phyloP scores from a whole-genome alignment of 2,797 vertebrate species.

The Rallus crepitans region DNA sequence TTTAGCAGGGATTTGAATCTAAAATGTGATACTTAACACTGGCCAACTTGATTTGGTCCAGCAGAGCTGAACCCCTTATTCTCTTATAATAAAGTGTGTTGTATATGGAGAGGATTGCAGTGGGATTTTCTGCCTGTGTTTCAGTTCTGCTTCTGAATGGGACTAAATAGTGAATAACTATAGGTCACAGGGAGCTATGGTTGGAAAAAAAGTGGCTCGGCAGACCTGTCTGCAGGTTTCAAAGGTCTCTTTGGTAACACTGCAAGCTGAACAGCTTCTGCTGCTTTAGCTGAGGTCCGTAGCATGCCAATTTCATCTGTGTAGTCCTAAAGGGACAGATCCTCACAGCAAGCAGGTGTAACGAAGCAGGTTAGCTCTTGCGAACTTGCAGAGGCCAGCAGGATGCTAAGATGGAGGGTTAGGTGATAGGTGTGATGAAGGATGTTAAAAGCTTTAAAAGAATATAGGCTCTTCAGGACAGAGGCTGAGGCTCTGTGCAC shows the following conservation, averaged over 20 bases:
- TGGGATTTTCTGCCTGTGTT: slow-evolving; percentile 68
- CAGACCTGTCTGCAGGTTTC: background rate
- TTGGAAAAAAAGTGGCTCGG: background rate
- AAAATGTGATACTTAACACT: slow-evolving; percentile 76
- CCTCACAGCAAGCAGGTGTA: background rate
- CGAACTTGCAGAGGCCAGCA: background rate
- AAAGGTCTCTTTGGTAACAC: background rate
- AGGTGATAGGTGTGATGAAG: background rate
- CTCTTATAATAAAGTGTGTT: slow-evolving; percentile 71
- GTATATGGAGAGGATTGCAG: slow-evolving; percentile 55
- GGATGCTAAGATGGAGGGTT: background rate
- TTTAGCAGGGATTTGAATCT: slow-evolving; percentile 82
- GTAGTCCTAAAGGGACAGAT: background rate
- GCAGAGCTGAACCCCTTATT: slow-evolving; percentile 78
- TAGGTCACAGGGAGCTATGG: background rate
- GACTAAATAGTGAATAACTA: slow-evolving; percentile 26
- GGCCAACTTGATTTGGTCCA: slow-evolving; percentile 77
- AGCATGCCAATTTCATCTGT: background rate
- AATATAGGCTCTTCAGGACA: background rate
- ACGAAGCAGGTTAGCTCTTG: background rate
- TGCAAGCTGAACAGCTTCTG: background rate
- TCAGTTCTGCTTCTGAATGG: slow-evolving; percentile 52
- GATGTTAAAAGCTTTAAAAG: slow-evolving; percentile 12
- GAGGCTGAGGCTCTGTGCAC: background rate
- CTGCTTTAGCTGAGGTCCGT: background rate